phyloP scores from a whole-genome alignment of 2,113 vertebrate genomes.

The Puntigrus tetrazona region DNA sequence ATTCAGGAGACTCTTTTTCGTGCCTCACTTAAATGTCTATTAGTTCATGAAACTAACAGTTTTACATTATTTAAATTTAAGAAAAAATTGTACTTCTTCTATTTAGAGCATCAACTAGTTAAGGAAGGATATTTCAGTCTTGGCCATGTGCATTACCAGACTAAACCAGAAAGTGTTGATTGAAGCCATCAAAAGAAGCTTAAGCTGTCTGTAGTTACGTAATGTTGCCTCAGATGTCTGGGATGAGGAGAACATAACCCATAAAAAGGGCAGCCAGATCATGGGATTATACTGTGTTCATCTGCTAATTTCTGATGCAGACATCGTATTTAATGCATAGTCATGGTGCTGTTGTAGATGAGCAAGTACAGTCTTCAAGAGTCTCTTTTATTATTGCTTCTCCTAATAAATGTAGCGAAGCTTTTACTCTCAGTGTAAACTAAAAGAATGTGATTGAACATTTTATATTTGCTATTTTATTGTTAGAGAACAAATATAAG shows the following conservation, averaged over 20 bases:
- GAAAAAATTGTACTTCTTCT: neutral
- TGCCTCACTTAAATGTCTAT: neutral
- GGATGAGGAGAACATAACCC: conserved; percentile 46
- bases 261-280: conserved; percentile 50
- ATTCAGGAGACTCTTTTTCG: conserved; percentile 45
- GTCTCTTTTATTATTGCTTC: too few relatives aligned
- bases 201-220: conserved; percentile 49
- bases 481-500: conserved; percentile 10
- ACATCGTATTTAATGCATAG: neutral
- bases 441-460: neutral
- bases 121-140: neutral
- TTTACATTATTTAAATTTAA: neutral
- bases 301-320: conserved; percentile 14
- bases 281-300: conserved; percentile 57
- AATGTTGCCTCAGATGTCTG: conserved; percentile 51
- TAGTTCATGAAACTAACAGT: neutral
- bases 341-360: neutral
- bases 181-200: conserved; percentile 6
- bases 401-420: too few relatives aligned
- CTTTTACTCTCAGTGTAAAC: neutral
- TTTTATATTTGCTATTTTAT: neutral
- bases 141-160: neutral
- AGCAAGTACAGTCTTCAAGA: neutral
- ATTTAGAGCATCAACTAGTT: neutral
- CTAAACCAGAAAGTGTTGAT: neutral